phyloP scores from a whole-genome alignment of 2,888 invertebrate genomes.

The Bellardia pandia region DNA sequence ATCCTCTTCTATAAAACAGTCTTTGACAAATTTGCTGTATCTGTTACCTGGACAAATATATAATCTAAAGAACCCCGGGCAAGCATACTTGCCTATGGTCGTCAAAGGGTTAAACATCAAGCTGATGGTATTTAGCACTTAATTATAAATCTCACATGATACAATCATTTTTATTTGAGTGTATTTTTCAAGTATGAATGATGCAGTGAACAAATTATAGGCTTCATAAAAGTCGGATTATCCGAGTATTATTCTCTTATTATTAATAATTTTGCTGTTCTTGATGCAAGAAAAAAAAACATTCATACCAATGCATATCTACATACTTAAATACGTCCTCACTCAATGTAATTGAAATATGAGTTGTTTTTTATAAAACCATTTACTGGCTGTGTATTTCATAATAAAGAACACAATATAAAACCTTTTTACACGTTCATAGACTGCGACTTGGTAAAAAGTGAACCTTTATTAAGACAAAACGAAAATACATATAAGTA shows the following conservation, averaged over 20 bases:
- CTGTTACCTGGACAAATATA: no score
- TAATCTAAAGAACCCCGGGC: no score
- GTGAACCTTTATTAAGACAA: conserved; percentile 53
- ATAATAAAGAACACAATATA: conserved; percentile 36
- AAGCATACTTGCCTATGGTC: no score
- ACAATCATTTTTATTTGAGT: neutral
- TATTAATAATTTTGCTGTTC: conserved; percentile 7
- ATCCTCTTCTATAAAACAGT: no score
- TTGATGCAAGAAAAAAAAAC: neutral
- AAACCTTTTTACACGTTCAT: conserved; percentile 36
- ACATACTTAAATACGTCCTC: neutral
- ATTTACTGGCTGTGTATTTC: conserved; percentile 39
- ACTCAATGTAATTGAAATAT: conserved; percentile 54
- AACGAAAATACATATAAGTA: neutral
- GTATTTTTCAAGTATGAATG: neutral
- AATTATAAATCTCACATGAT: neutral
- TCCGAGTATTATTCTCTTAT: neutral
- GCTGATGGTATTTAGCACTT: neutral
- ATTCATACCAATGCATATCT: conserved; percentile 22
- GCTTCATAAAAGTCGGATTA: conserved; percentile 11
- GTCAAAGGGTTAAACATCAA: no score
- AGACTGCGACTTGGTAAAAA: conserved; percentile 17
- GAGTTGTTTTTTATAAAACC: conserved; percentile 57
- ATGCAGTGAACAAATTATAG: neutral
- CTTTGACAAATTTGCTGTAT: no score